These are phyloP conservation scores for Tetraodon nigroviridis DNA, from an alignment of 2,113 vertebrate species.

Conservation along the genomic window DNA sequence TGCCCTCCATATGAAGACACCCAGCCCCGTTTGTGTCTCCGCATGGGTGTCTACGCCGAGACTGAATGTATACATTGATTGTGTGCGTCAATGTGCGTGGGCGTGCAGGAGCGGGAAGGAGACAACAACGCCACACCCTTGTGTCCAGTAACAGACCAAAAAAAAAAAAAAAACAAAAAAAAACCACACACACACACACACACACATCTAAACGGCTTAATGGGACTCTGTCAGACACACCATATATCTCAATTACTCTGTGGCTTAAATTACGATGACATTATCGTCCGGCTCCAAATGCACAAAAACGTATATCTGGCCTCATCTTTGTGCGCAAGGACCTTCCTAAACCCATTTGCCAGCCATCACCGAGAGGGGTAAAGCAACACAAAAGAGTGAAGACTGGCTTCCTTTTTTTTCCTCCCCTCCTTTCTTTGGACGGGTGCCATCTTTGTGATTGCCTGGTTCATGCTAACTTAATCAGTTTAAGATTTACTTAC, in stretches of 20 bases:
- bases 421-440: constrained; percentile 82
- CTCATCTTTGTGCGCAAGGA: constrained; percentile 62
- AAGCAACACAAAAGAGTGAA: constrained; percentile 85
- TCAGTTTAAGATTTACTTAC: constrained; percentile 99
- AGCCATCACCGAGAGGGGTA: constrained; percentile 86
- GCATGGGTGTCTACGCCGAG: background rate
- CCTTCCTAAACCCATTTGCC: constrained; percentile 80
- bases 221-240: constrained; percentile 86
- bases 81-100: constrained; percentile 20
- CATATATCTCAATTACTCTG: constrained; percentile 92
- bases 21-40: constrained; percentile 4
- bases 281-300: constrained; percentile 79
- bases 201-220: constrained; percentile 68
- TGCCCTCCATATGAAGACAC: constrained; percentile 50
- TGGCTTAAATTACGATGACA: constrained; percentile 93
- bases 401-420: constrained; percentile 71
- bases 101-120: constrained; percentile 58
- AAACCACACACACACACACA: no score
- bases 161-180: constrained; percentile 41
- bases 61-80: constrained; percentile 29
- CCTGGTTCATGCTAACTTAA: constrained; percentile 99
- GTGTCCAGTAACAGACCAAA: constrained; percentile 77
- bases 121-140: constrained; percentile 80
- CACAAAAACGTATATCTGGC: constrained; percentile 66
- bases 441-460: constrained; percentile 98